phyloP scores from a whole-genome alignment of 2,888 invertebrate genomes.

The Agonopterix subpropinquella region DNA sequence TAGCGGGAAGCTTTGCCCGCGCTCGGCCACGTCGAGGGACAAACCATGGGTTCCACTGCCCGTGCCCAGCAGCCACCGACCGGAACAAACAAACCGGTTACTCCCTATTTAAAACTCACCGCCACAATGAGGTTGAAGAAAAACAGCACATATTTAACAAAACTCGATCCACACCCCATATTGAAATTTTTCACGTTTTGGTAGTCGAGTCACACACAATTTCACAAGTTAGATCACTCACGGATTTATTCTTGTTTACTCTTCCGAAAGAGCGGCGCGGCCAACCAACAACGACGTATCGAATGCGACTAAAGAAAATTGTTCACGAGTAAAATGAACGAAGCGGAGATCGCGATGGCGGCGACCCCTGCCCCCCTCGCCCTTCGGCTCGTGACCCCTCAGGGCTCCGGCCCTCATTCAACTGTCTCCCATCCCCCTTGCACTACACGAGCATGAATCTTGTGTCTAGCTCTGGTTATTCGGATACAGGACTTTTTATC shows the following conservation, averaged over 20 bases:
- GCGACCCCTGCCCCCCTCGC: constrained; percentile 33
- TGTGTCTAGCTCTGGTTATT: constrained; percentile 18
- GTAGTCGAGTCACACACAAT: constrained; percentile 48
- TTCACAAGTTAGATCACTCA: constrained; percentile 55
- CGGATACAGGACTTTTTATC: constrained; percentile 32
- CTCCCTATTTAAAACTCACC: constrained; percentile 76
- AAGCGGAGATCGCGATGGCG: constrained; percentile 55
- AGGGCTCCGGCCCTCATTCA: constrained; percentile 50
- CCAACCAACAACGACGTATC: constrained; percentile 28
- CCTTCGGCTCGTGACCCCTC: constrained; percentile 37
- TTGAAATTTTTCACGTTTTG: constrained; percentile 39
- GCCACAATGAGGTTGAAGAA: constrained; percentile 86
- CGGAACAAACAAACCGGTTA: constrained; percentile 63
- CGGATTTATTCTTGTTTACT: constrained; percentile 38
- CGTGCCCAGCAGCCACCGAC: constrained; percentile 48
- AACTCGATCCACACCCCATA: constrained; percentile 84
- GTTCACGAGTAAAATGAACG: constrained; percentile 14
- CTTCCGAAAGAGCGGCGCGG: constrained; percentile 23
- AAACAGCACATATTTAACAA: constrained; percentile 88
- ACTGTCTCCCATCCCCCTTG: constrained; percentile 42
- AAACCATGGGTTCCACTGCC: constrained; percentile 38
- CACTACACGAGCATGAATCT: constrained; percentile 17
- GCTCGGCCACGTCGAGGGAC: constrained; percentile 12
- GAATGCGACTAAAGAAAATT: constrained; percentile 58
- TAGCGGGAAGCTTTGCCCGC: background rate